Conservation (phyloP, 1,140 invertebrate genomes). For the Aricia agestis region DNA sequence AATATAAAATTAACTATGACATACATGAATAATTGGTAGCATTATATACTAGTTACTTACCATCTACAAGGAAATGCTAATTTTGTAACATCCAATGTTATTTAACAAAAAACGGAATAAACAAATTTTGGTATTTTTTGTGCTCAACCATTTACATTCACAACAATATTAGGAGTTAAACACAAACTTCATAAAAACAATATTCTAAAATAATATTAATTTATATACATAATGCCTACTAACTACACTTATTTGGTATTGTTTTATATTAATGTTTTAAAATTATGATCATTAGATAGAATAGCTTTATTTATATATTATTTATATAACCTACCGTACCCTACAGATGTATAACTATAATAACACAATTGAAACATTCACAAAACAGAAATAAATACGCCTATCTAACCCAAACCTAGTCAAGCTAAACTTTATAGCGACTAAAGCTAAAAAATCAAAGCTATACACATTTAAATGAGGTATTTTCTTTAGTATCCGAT, state of each 20-base stretch:
- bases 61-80: background rate
- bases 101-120: background rate
- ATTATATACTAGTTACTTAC: background rate
- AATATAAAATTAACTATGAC: background rate
- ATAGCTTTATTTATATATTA: background rate
- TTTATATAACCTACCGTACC: background rate
- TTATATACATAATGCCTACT: background rate
- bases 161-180: background rate
- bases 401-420: background rate
- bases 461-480: slow-evolving; percentile 3
- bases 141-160: background rate
- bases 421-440: background rate
- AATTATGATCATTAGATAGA: background rate
- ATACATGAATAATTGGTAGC: background rate
- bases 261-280: background rate
- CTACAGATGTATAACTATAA: background rate
- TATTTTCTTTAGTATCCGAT: background rate
- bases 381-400: background rate
- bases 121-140: background rate
- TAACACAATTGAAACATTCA: background rate
- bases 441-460: background rate
- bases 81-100: background rate
- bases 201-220: background rate
- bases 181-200: background rate
- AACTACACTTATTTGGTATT: background rate